Conservation (phyloP, 2,888 invertebrate genomes). For the Ptychoptera contaminata region DNA sequence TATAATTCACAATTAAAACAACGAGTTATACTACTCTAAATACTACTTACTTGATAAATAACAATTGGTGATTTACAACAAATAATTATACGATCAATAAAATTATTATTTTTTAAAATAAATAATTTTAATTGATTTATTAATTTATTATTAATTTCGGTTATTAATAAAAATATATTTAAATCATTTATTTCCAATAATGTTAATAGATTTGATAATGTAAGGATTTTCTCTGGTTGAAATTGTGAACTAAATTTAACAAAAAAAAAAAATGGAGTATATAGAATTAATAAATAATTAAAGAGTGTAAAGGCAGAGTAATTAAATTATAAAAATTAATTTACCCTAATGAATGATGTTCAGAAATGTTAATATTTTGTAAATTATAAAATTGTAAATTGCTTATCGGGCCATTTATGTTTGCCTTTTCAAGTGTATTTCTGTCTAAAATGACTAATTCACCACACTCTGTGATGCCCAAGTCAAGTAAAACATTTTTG, state of each 20-base stretch:
- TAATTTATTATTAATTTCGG: slow-evolving; percentile 24
- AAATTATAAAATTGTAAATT: slow-evolving; percentile 21
- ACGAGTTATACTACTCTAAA: no score
- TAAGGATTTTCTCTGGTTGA: slow-evolving; percentile 24
- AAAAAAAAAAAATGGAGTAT: no score
- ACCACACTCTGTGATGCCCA: slow-evolving; percentile 25
- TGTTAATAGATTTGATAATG: slow-evolving; percentile 22
- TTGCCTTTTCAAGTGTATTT: slow-evolving; percentile 23
- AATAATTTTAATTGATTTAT: slow-evolving; percentile 22
- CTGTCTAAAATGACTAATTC: slow-evolving; percentile 26
- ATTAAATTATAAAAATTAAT: background rate
- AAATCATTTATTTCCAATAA: slow-evolving; percentile 21
- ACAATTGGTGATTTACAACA: slow-evolving; percentile 26
- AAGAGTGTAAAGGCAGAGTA: background rate
- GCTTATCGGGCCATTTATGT: slow-evolving; percentile 18
- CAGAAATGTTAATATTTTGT: slow-evolving; percentile 26
- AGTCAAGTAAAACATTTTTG: slow-evolving; percentile 26
- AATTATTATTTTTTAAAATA: slow-evolving; percentile 19
- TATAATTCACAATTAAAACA: no score
- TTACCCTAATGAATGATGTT: slow-evolving; percentile 29
- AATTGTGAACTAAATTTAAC: slow-evolving; percentile 26
- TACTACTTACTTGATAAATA: slow-evolving; percentile 28
- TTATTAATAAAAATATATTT: slow-evolving; percentile 25
- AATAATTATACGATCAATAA: slow-evolving; percentile 23
- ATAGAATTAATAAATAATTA: background rate